phyloP scores from a whole-genome alignment of 2,888 invertebrate species.

The Synanthedon vespiformis region DNA sequence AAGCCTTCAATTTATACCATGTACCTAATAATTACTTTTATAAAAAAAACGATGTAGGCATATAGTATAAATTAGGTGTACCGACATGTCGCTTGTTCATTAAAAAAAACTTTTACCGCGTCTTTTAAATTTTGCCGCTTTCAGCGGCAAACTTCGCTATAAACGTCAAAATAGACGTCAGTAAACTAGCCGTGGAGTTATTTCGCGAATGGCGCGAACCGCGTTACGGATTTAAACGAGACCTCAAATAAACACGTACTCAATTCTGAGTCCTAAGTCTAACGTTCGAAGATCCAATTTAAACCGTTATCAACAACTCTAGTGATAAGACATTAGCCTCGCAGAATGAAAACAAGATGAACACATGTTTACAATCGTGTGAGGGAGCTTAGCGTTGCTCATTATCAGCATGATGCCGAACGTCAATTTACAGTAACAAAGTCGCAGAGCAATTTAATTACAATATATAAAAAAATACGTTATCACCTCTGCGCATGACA shows the following conservation, averaged over 20 bases:
- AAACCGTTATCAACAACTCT: conserved; percentile 44
- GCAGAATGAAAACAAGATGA: conserved; percentile 24
- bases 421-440: neutral
- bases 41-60: too few relatives aligned
- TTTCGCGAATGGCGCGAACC: conserved; percentile 32
- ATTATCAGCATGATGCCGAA: neutral
- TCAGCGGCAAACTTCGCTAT: conserved; percentile 21
- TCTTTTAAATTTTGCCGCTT: neutral
- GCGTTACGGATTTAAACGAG: conserved; percentile 1
- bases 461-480: neutral
- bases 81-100: too few relatives aligned
- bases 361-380: conserved; percentile 1
- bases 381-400: neutral
- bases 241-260: conserved; percentile 7
- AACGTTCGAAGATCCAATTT: conserved; percentile 26
- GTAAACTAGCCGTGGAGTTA: conserved; percentile 51
- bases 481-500: conserved; percentile 12
- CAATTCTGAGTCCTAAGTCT: conserved; percentile 31
- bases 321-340: conserved; percentile 44
- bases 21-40: too few relatives aligned
- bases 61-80: too few relatives aligned
- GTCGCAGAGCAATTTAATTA: neutral
- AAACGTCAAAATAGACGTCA: conserved; percentile 36
- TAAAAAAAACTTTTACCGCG: neutral
- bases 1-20: too few relatives aligned